Base-by-base conservation (phyloP, 2,888 invertebrate species). In the Nymphalis urticae region DNA sequence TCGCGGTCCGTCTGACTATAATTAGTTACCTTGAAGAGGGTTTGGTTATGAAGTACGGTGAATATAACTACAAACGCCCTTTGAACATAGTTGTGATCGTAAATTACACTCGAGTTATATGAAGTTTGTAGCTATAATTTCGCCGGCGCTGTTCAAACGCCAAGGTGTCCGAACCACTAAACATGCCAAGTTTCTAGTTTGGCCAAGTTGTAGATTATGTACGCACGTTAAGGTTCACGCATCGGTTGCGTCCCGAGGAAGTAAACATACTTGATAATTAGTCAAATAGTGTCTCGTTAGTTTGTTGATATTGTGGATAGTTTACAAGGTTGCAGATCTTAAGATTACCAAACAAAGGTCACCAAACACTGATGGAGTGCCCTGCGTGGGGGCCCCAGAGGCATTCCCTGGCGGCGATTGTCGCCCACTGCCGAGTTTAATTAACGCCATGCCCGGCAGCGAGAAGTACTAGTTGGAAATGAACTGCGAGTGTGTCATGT, bases 61-160 rank as follows among this genome's bases (percentile, higher is more conserved):
- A 58, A 65, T 36, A 64, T 50, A 58, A 62, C 65, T 62, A 64
- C 54, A 48, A 62, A 32, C 42, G 56, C 65, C 62, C 65, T 69
- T 69, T 62, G 58, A 53, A 16, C 62, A 69, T 69, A 65, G 62
- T 69, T 69, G 27, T 50, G 48, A 24, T 62, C 69, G 65, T 69
- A 69, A 69, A 66, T 69, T 66, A 69, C 62, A 42, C 53, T 53
- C 27, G 65, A 69, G 62, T 59, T 62, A 69, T 66, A 62, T 36
- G 32, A 70, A 70, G 54, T 66, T 70, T 42, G 62, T 54, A 27
- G 53, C 54, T 32, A 48, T 62, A 66, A 62, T 66, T 66, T 62
- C 47, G 27, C 53, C 47, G 36, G 61, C 54, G 58, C 60, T 54
- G 48, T 21, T 59, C 54, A 63, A 64, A 66, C 42, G 66, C 53